phyloP scores from a whole-genome alignment of 1,140 invertebrate genomes.

The Episyrphus balteatus region DNA sequence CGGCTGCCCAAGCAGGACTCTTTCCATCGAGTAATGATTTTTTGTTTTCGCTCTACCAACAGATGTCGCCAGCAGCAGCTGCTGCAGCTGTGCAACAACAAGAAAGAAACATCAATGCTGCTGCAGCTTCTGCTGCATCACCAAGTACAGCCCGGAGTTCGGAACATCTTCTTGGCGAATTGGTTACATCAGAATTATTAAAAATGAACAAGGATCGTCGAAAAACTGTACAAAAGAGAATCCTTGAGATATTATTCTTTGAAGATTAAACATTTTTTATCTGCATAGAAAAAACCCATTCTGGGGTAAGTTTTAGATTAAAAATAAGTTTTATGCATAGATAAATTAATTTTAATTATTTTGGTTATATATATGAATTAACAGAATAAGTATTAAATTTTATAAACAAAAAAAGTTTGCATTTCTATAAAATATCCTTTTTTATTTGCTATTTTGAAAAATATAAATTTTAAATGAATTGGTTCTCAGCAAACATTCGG shows the following conservation, averaged over 20 bases:
- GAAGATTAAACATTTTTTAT: slow-evolving; percentile 21
- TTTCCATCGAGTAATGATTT: slow-evolving; percentile 32
- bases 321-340: too few species aligned
- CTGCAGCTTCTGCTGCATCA: slow-evolving; percentile 10
- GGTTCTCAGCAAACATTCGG: too few species aligned
- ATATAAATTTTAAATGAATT: too few species aligned
- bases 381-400: too few species aligned
- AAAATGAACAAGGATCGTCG: slow-evolving; percentile 35
- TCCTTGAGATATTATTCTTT: slow-evolving; percentile 35
- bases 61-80: slow-evolving; percentile 22
- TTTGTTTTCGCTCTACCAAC: slow-evolving; percentile 33
- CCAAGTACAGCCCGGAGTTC: slow-evolving; percentile 14
- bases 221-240: slow-evolving; percentile 30
- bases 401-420: too few species aligned
- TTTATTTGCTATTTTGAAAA: too few species aligned
- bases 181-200: slow-evolving; percentile 32
- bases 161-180: slow-evolving; percentile 31
- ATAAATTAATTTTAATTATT: too few species aligned
- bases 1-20: slow-evolving; percentile 10
- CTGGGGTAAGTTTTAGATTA: not conserved
- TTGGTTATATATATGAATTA: too few species aligned
- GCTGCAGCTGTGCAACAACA: slow-evolving; percentile 18
- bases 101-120: slow-evolving; percentile 25
- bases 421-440: too few species aligned
- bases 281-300: not conserved